These are phyloP conservation scores for Vanessa tameamea DNA, from an alignment of 1,140 invertebrate genomes.

Conservation along the genomic window DNA sequence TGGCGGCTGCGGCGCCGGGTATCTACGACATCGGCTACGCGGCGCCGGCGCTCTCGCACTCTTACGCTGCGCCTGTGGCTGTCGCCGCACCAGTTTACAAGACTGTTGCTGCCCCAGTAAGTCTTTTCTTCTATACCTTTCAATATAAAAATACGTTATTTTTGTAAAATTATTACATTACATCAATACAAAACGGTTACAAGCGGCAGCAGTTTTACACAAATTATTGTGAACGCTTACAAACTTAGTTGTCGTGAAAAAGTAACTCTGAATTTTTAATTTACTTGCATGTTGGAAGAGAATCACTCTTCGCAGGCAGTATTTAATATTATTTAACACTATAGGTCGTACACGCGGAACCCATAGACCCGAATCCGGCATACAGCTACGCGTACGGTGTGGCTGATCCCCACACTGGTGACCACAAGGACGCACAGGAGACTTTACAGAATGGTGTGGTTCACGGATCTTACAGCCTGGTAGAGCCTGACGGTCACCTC, in stretches of 20 bases:
- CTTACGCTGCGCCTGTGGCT: conserved; percentile 50
- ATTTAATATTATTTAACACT: conserved; percentile 2
- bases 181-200: too few species aligned
- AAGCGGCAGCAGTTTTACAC: too few species aligned
- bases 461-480: conserved; percentile 83
- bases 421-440: conserved; percentile 84
- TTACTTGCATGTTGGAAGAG: neutral
- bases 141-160: neutral
- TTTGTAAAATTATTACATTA: too few species aligned
- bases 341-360: conserved; percentile 78
- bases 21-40: conserved; percentile 44
- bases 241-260: too few species aligned
- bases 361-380: conserved; percentile 85
- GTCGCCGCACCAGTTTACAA: conserved; percentile 51
- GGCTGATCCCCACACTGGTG: conserved; percentile 85
- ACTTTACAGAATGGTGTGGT: conserved; percentile 83
- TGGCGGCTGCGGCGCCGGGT: conserved; percentile 62
- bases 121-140: conserved; percentile 1
- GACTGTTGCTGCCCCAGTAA: conserved; percentile 56
- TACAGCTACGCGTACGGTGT: conserved; percentile 88
- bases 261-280: too few species aligned
- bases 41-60: conserved; percentile 39
- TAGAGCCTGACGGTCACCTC: conserved; percentile 84
- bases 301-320: neutral
- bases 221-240: too few species aligned